Base-by-base conservation (phyloP, 2,797 vertebrate genomes). In the Siniperca undulata region DNA sequence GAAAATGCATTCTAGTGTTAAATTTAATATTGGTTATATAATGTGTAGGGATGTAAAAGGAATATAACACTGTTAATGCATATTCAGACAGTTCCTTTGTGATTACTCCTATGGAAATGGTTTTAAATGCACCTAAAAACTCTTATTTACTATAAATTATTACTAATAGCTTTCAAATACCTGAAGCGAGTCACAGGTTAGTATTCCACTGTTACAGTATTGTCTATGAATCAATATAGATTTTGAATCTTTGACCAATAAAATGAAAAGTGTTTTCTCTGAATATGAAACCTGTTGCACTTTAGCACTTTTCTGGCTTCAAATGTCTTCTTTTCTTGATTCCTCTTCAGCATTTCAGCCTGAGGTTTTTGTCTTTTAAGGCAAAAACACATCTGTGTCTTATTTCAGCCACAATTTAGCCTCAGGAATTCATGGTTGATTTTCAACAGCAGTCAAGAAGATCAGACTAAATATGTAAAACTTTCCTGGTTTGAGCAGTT, bases 161-260 rank as follows among this genome's bases (percentile, higher is more conserved):
- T 48, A 34, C 27, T n/a, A 58, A 67, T 48, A 12, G 27, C 22
- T 59, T 78, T 34, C 2, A 58, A 58, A 67, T 69, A 44, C 24
- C 42, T 34, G 9, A 60, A 20, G 0, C 3, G 36, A 53, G 65
- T 70, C 8, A 4, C 5, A 30, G 5, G 42, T 13, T 24, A 68
- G 58, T 73, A 75, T 58, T 70, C 50, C 34, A 2, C 20, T 71
- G 4, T 74, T n/a, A 30, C 16, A 48, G 2, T 73, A 56, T 67
- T 64, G 16, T 64, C 19, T 19, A 36, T 77, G 14, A 73, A 67
- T 14, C 48, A 70, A 40, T 42, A 27, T 56, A 66, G 0, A 64
- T 72, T 81, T 69, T 60, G 3, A 80, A 44, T 69, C 17, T 64
- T 78, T 72, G 68, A 84, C 61, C 58, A 70, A 77, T 78, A 74